These are phyloP conservation scores for Crotalus tigris DNA, from an alignment of 2,113 vertebrate genomes.

Conservation along the genomic window DNA sequence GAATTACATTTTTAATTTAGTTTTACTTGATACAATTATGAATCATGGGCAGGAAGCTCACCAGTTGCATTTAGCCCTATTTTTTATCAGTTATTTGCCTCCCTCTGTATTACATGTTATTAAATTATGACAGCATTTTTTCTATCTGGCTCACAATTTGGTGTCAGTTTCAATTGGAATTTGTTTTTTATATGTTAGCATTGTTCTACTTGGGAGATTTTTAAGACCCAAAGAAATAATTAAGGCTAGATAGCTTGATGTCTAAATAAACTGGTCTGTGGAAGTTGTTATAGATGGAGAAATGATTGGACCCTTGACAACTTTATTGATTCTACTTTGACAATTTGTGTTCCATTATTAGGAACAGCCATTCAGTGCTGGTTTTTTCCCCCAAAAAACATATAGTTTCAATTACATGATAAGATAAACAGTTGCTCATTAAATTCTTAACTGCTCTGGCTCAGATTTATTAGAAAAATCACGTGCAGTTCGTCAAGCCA, in stretches of 20 bases:
- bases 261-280: neutral
- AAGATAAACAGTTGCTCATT: neutral
- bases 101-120: neutral
- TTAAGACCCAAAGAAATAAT: neutral
- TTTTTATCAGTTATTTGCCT: neutral
- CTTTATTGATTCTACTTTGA: neutral
- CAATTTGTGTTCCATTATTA: neutral
- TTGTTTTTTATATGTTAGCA: neutral
- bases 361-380: neutral
- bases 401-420: neutral
- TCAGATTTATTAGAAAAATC: constrained; percentile 96
- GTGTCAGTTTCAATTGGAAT: neutral
- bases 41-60: neutral
- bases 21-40: neutral
- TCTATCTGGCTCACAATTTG: neutral
- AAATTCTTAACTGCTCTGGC: constrained; percentile 71
- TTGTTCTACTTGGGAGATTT: neutral
- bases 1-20: neutral
- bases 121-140: neutral
- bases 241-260: neutral
- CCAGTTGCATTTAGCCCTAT: neutral
- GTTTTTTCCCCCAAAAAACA: no score
- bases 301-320: neutral
- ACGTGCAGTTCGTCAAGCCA: constrained; percentile 95
- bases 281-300: neutral